Evolutionary conservation across 2,797 vertebrate species (phyloP), one percentile per base, ranked within the genome.

Genomic region (Microctenopoma lineatum): DNA sequence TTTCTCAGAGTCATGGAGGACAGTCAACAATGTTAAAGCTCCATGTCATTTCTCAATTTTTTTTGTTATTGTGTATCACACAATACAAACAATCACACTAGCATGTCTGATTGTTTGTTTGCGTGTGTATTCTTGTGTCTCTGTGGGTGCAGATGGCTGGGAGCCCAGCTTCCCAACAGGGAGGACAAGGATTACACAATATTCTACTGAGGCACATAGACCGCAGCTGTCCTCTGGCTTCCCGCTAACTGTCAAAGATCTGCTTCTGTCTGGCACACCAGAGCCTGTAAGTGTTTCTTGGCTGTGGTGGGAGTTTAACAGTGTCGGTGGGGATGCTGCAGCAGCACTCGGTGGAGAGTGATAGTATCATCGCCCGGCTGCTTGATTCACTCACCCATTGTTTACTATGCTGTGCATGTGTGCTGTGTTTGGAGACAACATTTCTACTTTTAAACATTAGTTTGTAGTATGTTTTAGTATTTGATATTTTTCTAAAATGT

Each of bases 201-300:
- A 65, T 71, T 79, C 79, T 55, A 53, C 83, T 32, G 80, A 91
- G 71, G 69, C 58, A 8, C 66, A 86, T 2, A 84, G 66, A 59
- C 55, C 70, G 6, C 91, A 84, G 56, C 66, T 87, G 58, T 79
- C 81, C 51, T 53, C 85, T 1, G 70, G 84, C 1, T 93, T 94
- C 77, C 72, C 89, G 1, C 94, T 98, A 38, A 97, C 96, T 0
- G 96, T 99, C 73, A 99, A 99, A 81, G 96, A 98, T 47, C 94
- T 99, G 50, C 94, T 99, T 8, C 94, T 99, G 38, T 96, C 96
- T 0, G 93, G 94, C 64, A 92, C 87, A 10, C 84, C 90, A 0
- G 97, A 99, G 39, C 79, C 88, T 0, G 98, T 97, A 81, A 96
- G 96, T 83, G 44, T 64, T n/a, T 66, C 32, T 0, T 42, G 14